phyloP scores from a whole-genome alignment of 2,113 vertebrate species.

The Sturnus vulgaris region DNA sequence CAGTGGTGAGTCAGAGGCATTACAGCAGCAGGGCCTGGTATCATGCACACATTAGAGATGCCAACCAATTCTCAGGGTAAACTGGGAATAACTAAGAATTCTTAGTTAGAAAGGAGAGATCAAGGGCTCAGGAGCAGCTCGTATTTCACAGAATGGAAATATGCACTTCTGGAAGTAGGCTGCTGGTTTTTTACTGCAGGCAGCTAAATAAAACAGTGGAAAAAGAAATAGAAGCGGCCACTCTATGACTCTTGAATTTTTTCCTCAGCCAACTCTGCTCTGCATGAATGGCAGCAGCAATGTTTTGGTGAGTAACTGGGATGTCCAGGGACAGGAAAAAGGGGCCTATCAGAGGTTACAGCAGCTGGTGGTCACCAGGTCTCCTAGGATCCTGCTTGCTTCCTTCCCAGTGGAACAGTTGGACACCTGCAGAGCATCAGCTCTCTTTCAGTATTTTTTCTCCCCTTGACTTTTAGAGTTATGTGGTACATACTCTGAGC shows the following conservation, averaged over 20 bases:
- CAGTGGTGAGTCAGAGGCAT: neutral
- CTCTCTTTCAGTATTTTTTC: neutral
- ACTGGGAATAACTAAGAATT: neutral
- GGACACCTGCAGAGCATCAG: neutral
- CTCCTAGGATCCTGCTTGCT: neutral
- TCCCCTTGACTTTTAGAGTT: neutral
- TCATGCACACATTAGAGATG: neutral
- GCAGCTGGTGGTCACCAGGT: neutral
- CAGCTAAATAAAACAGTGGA: constrained; percentile 45
- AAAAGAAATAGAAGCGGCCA: constrained; percentile 14
- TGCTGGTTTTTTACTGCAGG: neutral
- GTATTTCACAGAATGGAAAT: constrained; percentile 5
- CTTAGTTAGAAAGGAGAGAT: neutral
- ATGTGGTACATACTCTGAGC: accelerated
- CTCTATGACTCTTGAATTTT: neutral
- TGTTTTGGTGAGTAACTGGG: neutral
- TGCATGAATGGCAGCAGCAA: neutral
- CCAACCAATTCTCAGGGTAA: neutral
- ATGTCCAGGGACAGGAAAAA: neutral
- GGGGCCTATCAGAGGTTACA: neutral
- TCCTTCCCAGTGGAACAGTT: neutral
- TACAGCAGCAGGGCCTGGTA: neutral
- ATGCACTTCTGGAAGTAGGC: neutral
- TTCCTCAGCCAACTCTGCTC: neutral
- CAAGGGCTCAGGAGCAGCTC: neutral